Base-by-base conservation (phyloP, 2,888 invertebrate species). In the Ametastegia equiseti region DNA sequence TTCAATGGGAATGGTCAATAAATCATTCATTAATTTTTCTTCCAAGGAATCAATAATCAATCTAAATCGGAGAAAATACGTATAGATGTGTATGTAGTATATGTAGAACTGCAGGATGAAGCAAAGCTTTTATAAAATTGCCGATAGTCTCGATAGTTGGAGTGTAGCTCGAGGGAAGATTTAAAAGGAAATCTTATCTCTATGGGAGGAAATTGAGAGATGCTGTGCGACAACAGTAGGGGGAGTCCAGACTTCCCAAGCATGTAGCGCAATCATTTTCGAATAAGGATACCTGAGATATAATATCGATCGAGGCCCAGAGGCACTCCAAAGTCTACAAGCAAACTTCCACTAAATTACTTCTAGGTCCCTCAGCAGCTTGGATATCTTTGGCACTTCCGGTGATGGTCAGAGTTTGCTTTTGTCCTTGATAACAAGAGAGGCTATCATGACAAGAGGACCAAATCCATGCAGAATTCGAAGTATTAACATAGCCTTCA, bases 241-340 rank as follows among this genome's bases (percentile, higher is more conserved):
- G n/a, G 39, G 71, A 47, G 23, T 47, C 71, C 71, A 39, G 19
- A 67, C 67, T 67, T 39, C 39, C 67, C 19, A 39, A 19, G 67
- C 67, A 67, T 67, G 67, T 39, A 67, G 67, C 67, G 67, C 39
- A 36, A 67, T 67, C 67, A 67, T 67, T 67, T 67, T 39, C 67
- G 67, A 67, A 67, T 67, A 67, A 67, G 36, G 67, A 67, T 67
- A 39, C 39, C 67, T 60, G 1, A 27, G n/a, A 36, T 67, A 36
- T 2, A 60, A 39, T 39, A 67, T 67, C 67, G 67, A 67, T 67
- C 67, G 67, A 30, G 30, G 7, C 36, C 67, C 67, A 39, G 67
- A 67, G 67, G 67, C 67, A 67, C 39, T 67, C 67, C 67, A 67
- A 67, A 67, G 67, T 67, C 67, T 67, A 67, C 67, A 39, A 67